Percentiles rank a stretch among this genome's conserved stretches.
These are phyloP conservation scores for Caranx melampygus DNA, from an alignment of 2,113 vertebrate species.

Conservation along the genomic window DNA sequence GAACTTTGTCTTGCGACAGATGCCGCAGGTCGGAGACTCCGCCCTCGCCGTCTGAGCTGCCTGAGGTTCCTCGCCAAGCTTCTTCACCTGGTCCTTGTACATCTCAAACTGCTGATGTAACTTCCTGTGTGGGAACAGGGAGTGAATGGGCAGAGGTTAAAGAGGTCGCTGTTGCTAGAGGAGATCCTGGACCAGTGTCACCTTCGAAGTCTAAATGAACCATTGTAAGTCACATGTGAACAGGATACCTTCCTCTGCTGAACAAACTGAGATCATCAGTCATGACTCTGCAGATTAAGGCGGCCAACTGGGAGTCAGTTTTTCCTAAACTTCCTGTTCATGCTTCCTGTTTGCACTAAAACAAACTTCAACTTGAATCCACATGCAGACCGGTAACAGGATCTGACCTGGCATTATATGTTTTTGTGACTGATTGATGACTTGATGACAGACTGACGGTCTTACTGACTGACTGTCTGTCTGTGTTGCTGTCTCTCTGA, in stretches of 20 bases:
- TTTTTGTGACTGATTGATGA: too few relatives aligned
- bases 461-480: too few relatives aligned
- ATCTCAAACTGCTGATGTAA: slow-evolving; percentile 98
- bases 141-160: background rate
- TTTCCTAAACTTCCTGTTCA: background rate
- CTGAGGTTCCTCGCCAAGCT: slow-evolving; percentile 93
- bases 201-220: too few relatives aligned
- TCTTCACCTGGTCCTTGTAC: slow-evolving; percentile 96
- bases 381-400: background rate
- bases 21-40: slow-evolving; percentile 93
- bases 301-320: too few relatives aligned
- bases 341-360: background rate
- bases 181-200: background rate
- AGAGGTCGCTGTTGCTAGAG: too few relatives aligned
- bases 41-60: slow-evolving; percentile 87
- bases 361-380: background rate
- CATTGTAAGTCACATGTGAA: too few relatives aligned
- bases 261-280: background rate
- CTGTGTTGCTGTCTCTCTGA: too few relatives aligned
- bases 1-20: slow-evolving; percentile 96
- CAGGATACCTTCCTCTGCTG: too few relatives aligned
- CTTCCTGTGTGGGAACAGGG: slow-evolving; percentile 85
- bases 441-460: too few relatives aligned
- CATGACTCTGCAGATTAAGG: background rate
- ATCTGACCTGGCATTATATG: too few relatives aligned